Conservation (phyloP, 1,140 invertebrate species). For the Brachionus rotundiformis region DNA sequence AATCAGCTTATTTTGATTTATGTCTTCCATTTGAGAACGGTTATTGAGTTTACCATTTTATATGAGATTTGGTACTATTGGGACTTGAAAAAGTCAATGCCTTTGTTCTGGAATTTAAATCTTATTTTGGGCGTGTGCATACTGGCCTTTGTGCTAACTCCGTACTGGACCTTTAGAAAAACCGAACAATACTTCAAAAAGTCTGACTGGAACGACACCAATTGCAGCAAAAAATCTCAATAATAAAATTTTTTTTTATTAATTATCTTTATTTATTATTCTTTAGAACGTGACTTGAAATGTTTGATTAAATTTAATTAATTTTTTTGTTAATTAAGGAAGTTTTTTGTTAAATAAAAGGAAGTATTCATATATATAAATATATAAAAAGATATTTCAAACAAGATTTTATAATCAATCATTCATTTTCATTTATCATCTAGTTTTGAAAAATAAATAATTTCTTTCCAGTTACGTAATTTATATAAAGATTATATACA, state of each 20-base stretch:
- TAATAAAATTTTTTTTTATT: neutral
- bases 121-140: slow-evolving; percentile 56
- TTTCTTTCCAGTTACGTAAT: neutral
- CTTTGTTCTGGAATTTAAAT: slow-evolving; percentile 55
- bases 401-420: slow-evolving; percentile 2
- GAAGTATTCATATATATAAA: neutral
- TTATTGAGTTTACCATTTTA: slow-evolving; percentile 58
- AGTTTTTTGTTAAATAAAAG: slow-evolving; percentile 23
- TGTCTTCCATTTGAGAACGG: slow-evolving; percentile 59
- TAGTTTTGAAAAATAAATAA: neutral
- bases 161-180: slow-evolving; percentile 63
- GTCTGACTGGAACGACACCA: slow-evolving; percentile 30
- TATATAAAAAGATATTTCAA: neutral
- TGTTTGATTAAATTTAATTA: slow-evolving; percentile 22
- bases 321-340: neutral
- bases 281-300: neutral
- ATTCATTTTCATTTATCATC: neutral
- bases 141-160: slow-evolving; percentile 59
- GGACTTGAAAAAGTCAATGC: slow-evolving; percentile 57
- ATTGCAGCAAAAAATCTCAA: slow-evolving; percentile 25
- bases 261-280: slow-evolving; percentile 11
- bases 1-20: slow-evolving; percentile 60
- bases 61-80: slow-evolving; percentile 58
- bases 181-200: slow-evolving; percentile 58
- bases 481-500: neutral